Evolutionary conservation across 2,888 invertebrate genomes (phyloP), one percentile per base, ranked within the genome.

Genomic region (Dasypolia templi): DNA sequence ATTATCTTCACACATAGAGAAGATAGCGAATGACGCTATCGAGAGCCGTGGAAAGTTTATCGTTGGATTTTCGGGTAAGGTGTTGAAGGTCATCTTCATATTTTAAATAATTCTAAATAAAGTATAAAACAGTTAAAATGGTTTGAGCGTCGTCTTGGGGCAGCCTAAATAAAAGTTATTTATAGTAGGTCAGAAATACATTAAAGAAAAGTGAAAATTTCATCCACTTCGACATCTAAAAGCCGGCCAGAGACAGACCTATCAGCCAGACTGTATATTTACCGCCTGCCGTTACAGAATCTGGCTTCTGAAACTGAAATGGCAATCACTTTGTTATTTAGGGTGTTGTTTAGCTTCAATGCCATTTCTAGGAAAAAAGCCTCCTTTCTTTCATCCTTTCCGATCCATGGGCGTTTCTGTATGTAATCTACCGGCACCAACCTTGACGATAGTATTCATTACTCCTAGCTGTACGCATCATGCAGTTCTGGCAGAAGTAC

Each of bases 41-140:
- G 91, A 95, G 63, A 96, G 94, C 80, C 96, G 97, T 80, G 97
- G 97, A 80, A 94, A 96, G 70, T 98, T 98, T 94, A 97, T 97
- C 89, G 94, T 98, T 76, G 98, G 98, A 53, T 96, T 98, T 83
- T 98, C 98, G 90, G 98, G 98, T 98, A 94, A 93, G 91, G 80
- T 64, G 56, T 70, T 78, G 62, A 87, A 84, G 85, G 82, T 82
- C 85, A 82, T 70, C 9, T 53, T 58, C 17, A 32, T 35, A 2
- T n/a, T 56, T n/a, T n/a, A n/a, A n/a, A n/a, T n/a, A n/a, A n/a
- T n/a, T n/a, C n/a, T n/a, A n/a, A n/a, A n/a, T n/a, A n/a, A n/a
- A n/a, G n/a, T n/a, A 2, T 19, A 56, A 2, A 56, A 12, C n/a
- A 17, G 17, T 35, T 64, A 1, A 19, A 64, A 64, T 0, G 2